Conservation (phyloP, 2,113 vertebrate genomes). For the Gobio gobio region DNA sequence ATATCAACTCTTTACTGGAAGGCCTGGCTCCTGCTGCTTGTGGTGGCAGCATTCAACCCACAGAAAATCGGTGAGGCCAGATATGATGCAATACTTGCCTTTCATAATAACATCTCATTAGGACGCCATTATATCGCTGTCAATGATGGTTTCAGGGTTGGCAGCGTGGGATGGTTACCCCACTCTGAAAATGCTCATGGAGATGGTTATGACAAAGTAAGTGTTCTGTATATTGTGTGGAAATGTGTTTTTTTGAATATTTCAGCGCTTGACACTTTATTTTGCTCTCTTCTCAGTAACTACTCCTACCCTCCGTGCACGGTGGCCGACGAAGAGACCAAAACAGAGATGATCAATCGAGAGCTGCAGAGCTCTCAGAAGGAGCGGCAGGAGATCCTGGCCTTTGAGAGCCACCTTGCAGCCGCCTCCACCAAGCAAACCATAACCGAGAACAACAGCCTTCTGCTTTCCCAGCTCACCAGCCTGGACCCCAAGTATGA, state of each 20-base stretch:
- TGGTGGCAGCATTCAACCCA: constrained; percentile 95
- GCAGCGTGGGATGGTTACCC: constrained; percentile 98
- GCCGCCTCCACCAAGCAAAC: constrained; percentile 98
- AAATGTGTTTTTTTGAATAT: background rate
- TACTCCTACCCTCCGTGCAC: constrained; percentile 95
- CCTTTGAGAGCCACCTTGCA: constrained; percentile 95
- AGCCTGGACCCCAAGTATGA: constrained; percentile 95
- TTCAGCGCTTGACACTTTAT: background rate
- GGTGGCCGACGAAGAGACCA: constrained; percentile 91
- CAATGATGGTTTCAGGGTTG: constrained; percentile 76
- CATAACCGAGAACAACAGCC: constrained; percentile 96
- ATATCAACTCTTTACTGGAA: constrained; percentile 98
- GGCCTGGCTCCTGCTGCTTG: constrained; percentile 93
- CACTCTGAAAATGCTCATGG: constrained; percentile 98
- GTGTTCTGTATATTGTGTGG: constrained; percentile 13
- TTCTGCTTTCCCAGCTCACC: constrained; percentile 93
- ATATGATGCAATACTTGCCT: background rate
- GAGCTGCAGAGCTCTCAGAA: constrained; percentile 94
- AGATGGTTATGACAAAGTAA: constrained; percentile 99
- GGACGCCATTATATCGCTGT: background rate
- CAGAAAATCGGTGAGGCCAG: constrained; percentile 90
- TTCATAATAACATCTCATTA: background rate
- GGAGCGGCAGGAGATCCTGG: constrained; percentile 97
- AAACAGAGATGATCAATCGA: constrained; percentile 91
- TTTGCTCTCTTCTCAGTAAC: constrained; percentile 78